phyloP scores from a whole-genome alignment of 2,888 invertebrate genomes.

The Agrotis segetum region DNA sequence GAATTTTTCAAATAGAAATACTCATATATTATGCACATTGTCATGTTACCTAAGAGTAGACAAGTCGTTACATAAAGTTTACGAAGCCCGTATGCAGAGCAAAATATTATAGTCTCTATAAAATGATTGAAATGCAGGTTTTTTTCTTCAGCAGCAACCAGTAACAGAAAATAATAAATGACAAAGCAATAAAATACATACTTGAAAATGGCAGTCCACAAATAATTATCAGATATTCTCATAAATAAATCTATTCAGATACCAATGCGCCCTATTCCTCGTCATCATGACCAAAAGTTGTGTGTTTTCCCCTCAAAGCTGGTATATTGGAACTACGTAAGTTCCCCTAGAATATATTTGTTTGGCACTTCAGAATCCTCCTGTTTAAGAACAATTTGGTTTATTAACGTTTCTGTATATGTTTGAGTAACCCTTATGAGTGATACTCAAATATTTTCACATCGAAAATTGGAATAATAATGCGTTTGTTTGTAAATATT shows the following conservation, averaged over 20 bases:
- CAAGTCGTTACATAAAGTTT: no score
- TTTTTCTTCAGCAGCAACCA: no score
- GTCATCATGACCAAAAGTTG: slow-evolving; percentile 37
- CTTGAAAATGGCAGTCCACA: slow-evolving; percentile 3
- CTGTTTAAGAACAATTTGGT: slow-evolving; percentile 15
- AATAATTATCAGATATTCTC: slow-evolving; percentile 17
- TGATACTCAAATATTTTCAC: slow-evolving; percentile 26
- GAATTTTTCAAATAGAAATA: no score
- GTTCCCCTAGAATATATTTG: slow-evolving; percentile 41
- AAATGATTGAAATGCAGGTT: no score
- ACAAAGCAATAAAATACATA: not conserved
- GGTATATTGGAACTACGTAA: slow-evolving; percentile 43
- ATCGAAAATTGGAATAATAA: slow-evolving; percentile 15
- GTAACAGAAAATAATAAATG: not conserved
- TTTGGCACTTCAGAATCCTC: slow-evolving; percentile 24
- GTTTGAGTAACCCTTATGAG: slow-evolving; percentile 32
- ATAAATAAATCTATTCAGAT: slow-evolving; percentile 50
- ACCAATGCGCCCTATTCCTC: slow-evolving; percentile 7
- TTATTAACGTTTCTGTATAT: slow-evolving; percentile 43
- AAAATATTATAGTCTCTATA: not conserved
- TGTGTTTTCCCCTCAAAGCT: slow-evolving; percentile 40
- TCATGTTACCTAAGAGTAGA: no score
- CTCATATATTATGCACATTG: no score
- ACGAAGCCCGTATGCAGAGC: no score
- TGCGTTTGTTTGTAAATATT: slow-evolving; percentile 1